Evolutionary conservation across 37 sponge, comb jelly and placozoan genomes (phyloP), one percentile per base, ranked within the genome.

Genomic region (Geodia barretti): DNA sequence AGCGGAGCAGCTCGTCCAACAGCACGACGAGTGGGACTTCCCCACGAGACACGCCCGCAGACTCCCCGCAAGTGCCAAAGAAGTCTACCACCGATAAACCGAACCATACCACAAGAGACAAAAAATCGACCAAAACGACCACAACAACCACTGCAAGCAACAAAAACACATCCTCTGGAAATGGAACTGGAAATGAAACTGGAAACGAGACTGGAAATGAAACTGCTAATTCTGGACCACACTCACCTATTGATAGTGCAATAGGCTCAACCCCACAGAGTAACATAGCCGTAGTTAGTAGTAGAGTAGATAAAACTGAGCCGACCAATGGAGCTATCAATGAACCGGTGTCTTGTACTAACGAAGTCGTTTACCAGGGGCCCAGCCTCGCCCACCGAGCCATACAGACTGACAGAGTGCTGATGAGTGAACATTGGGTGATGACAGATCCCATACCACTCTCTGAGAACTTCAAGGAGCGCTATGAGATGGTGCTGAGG

Each of bases 391-490:
- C 21, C 69, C 69, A 68, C 32, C 34, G 35, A 68, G 7, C 60
- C 2, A 34, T 73, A 21, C 74, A 82, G 64, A 73, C 74, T 2
- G 81, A 80, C 35, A 17, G 38, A 3, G 72, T 65, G 3, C 30
- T 73, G 33, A 14, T 82, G 83, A 72, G 21, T 41, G 76, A 67
- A 28, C 69, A 75, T 39, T 76, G 78, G 62, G 77, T 84, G 14
- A 58, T 70, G 60, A 84, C 85, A 5, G 85, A 84, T 43, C 72
- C 61, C 4, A 7, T 84, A 33, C 79, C 74, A 4, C 43, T 61
- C 4, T 72, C 78, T 39, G 81, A 87, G 75, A 87, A 62, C 59
- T 87, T 68, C 40, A 87, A 75, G 43, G 87, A 87, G n/a, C 61
- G 69, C 9, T 87, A 80, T 58, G 81, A 87, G 47, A 43, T 21